These are phyloP conservation scores for Andinoacara biseriatus DNA, from an alignment of 2,113 vertebrate species.

Conservation along the genomic window DNA sequence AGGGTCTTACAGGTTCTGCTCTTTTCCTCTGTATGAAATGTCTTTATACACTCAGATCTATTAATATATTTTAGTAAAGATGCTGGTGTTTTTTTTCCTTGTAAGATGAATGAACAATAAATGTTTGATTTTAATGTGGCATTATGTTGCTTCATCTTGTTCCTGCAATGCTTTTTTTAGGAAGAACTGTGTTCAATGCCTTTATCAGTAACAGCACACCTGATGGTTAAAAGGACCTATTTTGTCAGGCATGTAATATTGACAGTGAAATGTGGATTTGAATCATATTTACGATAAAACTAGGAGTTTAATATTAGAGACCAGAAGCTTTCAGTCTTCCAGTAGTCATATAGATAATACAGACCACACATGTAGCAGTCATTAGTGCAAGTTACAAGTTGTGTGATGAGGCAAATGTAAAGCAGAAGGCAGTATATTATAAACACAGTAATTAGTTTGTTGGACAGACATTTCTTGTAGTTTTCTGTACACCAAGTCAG, in stretches of 20 bases:
- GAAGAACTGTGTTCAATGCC: neutral
- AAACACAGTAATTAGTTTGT: neutral
- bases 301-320: neutral
- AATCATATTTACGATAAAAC: too few relatives aligned
- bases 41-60: constrained; percentile 78
- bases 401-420: neutral
- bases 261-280: neutral
- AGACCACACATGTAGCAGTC: neutral
- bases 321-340: neutral
- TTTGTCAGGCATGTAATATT: neutral
- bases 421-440: neutral
- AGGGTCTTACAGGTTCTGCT: constrained; percentile 67
- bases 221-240: neutral
- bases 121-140: constrained; percentile 63
- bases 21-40: constrained; percentile 65
- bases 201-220: neutral
- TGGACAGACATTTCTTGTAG: neutral
- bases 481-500: neutral
- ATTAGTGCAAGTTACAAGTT: neutral
- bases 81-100: constrained; percentile 67
- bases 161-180: too few relatives aligned
- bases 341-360: neutral
- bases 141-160: neutral
- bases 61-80: constrained; percentile 83
- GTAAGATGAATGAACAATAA: constrained; percentile 76